Evolutionary conservation across 1,140 invertebrate species (phyloP).

Genomic region (Brachystomella parvula): DNA sequence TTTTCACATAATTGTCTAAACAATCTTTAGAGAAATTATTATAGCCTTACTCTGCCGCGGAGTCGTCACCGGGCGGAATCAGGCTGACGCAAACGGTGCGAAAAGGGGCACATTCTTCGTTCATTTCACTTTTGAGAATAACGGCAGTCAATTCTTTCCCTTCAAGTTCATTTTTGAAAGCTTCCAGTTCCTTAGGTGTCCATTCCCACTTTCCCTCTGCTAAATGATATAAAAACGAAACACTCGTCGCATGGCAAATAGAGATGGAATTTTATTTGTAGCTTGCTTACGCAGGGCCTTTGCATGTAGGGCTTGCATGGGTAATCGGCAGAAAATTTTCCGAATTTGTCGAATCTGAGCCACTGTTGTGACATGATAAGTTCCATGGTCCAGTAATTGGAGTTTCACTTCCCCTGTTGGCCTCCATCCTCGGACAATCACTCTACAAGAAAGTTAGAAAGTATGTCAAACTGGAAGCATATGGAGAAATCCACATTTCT

Average conservation of each 20-base stretch:
- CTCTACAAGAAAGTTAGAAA: neutral
- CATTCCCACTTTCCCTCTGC: too few species aligned
- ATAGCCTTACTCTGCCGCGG: too few species aligned
- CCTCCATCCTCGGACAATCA: neutral
- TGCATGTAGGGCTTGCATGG: neutral
- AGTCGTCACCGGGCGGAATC: too few species aligned
- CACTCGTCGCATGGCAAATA: too few species aligned
- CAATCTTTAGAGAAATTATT: too few species aligned
- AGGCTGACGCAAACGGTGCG: too few species aligned
- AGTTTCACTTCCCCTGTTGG: neutral
- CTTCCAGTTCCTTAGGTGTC: neutral
- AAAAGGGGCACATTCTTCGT: too few species aligned
- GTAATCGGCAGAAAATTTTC: neutral
- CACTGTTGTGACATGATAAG: neutral
- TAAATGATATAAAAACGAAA: too few species aligned
- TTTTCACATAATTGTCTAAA: too few species aligned
- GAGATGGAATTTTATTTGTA: too few species aligned
- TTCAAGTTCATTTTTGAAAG: neutral
- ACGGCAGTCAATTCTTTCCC: neutral
- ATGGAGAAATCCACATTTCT: neutral
- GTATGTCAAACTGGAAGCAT: neutral
- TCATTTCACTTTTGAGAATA: too few species aligned
- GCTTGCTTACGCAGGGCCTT: too few species aligned
- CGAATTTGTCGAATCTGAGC: neutral
- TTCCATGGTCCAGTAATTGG: neutral